Evolutionary conservation across 2,113 vertebrate genomes (phyloP).

Genomic region (Dunckerocampus dactyliophorus): DNA sequence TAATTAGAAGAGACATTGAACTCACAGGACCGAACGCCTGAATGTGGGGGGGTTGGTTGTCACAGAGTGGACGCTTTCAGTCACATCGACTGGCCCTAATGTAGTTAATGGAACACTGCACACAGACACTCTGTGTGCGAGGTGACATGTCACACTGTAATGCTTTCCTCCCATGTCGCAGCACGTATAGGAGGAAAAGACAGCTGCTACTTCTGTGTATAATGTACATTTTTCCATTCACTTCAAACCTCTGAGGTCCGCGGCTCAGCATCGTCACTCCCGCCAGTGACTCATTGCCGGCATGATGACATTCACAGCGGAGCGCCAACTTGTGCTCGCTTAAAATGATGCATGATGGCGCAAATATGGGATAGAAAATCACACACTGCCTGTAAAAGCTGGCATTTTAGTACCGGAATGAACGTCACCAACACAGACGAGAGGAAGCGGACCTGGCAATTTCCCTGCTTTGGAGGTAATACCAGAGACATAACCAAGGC

Average conservation of each 20-base stretch:
- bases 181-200: background rate
- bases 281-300: constrained; percentile 61
- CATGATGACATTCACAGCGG: constrained; percentile 61
- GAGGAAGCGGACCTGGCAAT: background rate
- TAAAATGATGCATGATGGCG: constrained; percentile 36
- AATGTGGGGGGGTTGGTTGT: constrained; percentile 18
- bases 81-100: constrained; percentile 56
- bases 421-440: constrained; percentile 1
- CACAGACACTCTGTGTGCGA: constrained; percentile 50
- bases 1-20: constrained; percentile 73
- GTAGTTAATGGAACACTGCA: constrained; percentile 57
- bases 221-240: constrained; percentile 13
- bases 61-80: constrained; percentile 54
- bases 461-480: too few species aligned
- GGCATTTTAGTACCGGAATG: too few species aligned
- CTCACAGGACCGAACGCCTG: constrained; percentile 46
- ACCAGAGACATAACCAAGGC: too few species aligned
- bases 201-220: background rate
- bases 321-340: constrained; percentile 43
- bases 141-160: constrained; percentile 24
- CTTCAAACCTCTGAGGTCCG: constrained; percentile 39
- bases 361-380: too few species aligned
- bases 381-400: too few species aligned
- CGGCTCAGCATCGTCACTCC: constrained; percentile 53
- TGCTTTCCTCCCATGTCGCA: background rate